Evolutionary conservation across 2,888 invertebrate genomes (phyloP).

Genomic region (Unio pictorum): DNA sequence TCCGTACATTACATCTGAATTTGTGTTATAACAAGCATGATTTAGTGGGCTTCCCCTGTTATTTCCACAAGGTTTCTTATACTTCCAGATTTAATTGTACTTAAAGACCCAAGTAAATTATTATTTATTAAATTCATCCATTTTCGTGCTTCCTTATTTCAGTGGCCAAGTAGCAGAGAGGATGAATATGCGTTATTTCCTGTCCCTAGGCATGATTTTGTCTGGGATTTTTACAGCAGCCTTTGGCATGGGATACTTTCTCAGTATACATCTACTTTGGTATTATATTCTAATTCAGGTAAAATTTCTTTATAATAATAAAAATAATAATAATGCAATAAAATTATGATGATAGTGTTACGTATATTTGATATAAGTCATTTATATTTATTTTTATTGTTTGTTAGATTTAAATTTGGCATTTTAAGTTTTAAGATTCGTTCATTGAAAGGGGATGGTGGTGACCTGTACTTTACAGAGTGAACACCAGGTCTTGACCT

Average conservation of each 20-base stretch:
- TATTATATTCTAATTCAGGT: constrained; percentile 90
- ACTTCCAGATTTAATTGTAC: not conserved
- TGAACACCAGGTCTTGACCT: too few species aligned
- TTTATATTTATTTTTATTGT: too few species aligned
- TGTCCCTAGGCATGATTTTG: constrained; percentile 90
- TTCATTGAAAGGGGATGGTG: too few species aligned
- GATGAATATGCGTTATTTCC: constrained; percentile 90
- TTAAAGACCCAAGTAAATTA: not conserved
- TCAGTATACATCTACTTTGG: constrained; percentile 84
- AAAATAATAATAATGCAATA: not conserved
- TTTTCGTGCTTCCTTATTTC: constrained; percentile 36
- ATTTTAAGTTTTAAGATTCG: too few species aligned
- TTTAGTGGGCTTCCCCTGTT: too few species aligned
- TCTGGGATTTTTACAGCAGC: constrained; percentile 89
- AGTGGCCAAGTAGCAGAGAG: constrained; percentile 93
- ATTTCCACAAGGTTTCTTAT: not conserved
- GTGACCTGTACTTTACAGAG: too few species aligned
- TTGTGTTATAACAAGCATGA: too few species aligned
- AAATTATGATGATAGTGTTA: not conserved
- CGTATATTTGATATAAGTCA: too few species aligned
- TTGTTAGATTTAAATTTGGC: too few species aligned
- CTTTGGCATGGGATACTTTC: constrained; percentile 89
- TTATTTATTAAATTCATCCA: not conserved
- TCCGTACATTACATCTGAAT: too few species aligned
- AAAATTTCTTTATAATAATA: not conserved